A percentile compares a stretch with the other conserved stretches of the same genome.
These are phyloP conservation scores for Heterodera schachtii DNA, from an alignment of 1,140 invertebrate genomes.

Conservation along the genomic window DNA sequence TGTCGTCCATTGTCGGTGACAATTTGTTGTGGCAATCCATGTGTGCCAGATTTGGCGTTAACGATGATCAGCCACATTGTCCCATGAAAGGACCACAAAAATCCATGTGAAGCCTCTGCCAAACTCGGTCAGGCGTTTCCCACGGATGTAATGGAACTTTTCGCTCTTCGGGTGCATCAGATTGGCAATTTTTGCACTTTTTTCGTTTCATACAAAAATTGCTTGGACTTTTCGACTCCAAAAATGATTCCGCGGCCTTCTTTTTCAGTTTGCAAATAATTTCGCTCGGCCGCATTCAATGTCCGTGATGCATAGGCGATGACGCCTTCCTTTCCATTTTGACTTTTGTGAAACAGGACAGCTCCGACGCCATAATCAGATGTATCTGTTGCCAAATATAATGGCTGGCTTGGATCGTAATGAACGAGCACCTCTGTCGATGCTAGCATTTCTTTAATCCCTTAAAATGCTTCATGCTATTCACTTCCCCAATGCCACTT, in stretches of 20 bases:
- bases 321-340: slow-evolving; percentile 36
- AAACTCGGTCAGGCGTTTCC: neutral
- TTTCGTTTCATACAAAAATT: slow-evolving; percentile 49
- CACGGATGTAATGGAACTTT: slow-evolving; percentile 6
- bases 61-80: slow-evolving; percentile 1
- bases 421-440: too few species aligned
- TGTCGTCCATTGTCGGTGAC: slow-evolving; percentile 65
- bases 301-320: slow-evolving; percentile 9
- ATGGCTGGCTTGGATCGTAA: too few species aligned
- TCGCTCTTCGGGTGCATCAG: slow-evolving; percentile 54
- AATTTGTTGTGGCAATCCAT: slow-evolving; percentile 54
- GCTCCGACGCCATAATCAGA: too few species aligned
- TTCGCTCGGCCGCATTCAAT: too few species aligned
- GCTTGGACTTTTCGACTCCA: neutral
- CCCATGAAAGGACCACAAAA: neutral
- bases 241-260: slow-evolving; percentile 67
- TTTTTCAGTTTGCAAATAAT: slow-evolving; percentile 70
- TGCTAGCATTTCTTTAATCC: too few species aligned
- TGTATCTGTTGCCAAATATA: too few species aligned
- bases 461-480: too few species aligned
- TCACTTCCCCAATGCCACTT: too few species aligned
- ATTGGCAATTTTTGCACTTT: slow-evolving; percentile 68
- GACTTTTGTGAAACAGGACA: too few species aligned
- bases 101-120: neutral
- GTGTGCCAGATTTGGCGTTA: slow-evolving; percentile 12